These are phyloP conservation scores for Bergia puertoricense DNA, from an alignment of 92 coral and sea anemone species.

Conservation along the genomic window DNA sequence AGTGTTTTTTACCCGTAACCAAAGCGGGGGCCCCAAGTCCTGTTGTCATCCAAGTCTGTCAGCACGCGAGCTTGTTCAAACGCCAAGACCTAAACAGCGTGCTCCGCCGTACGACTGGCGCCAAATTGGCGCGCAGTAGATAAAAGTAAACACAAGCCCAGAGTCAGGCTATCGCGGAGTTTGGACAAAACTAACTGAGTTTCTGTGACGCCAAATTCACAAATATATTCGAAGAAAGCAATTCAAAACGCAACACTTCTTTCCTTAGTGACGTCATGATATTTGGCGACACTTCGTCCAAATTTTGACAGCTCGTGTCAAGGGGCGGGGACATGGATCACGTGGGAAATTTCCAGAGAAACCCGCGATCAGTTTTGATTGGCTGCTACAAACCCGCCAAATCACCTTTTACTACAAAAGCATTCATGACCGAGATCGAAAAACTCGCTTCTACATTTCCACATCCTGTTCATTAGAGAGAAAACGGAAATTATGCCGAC, in stretches of 20 bases:
- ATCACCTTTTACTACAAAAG: not conserved
- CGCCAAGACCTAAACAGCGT: conserved; percentile 14
- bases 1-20: conserved; percentile 29
- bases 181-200: conserved; percentile 1
- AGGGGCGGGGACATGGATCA: conserved; percentile 29
- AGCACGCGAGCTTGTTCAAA: conserved; percentile 42
- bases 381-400: conserved; percentile 39
- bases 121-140: conserved; percentile 29
- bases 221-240: conserved; percentile 20
- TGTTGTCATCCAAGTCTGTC: conserved; percentile 31
- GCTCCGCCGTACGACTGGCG: conserved; percentile 26
- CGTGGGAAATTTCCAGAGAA: not conserved
- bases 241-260: conserved; percentile 14
- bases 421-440: not conserved
- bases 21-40: conserved; percentile 20
- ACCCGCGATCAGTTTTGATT: conserved; percentile 15
- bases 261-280: conserved; percentile 11
- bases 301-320: conserved; percentile 38
- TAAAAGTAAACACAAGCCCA: conserved; percentile 32
- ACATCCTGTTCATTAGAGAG: conserved; percentile 14
- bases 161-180: conserved; percentile 8
- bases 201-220: conserved; percentile 26
- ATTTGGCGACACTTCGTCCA: conserved; percentile 23
- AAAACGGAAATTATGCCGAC: conserved; percentile 17
- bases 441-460: not conserved